Percentiles rank a stretch among this genome's conserved stretches.
Evolutionary conservation across 2,797 vertebrate genomes (phyloP).

Genomic region (Oceanodroma leucorhoa): DNA sequence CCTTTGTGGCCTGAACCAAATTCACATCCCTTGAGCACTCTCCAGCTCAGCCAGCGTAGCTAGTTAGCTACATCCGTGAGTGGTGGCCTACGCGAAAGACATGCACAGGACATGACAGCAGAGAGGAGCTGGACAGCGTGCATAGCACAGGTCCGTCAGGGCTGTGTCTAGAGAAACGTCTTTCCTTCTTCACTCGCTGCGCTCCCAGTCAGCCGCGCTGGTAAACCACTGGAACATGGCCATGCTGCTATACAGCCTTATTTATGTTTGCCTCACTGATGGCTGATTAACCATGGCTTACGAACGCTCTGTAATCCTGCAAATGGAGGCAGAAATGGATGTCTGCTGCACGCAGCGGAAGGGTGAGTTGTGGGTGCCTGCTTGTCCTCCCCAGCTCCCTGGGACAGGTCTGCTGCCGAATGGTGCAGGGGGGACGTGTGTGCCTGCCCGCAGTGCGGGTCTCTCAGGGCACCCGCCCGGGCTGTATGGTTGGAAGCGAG

Average conservation of each 20-base stretch:
- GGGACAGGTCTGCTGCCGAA: not conserved
- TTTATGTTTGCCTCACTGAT: not conserved
- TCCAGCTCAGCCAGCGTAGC: not conserved
- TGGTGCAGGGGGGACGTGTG: fast-evolving
- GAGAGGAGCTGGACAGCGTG: not conserved
- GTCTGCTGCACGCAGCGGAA: not conserved
- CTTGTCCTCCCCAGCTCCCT: not conserved
- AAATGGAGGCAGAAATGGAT: not conserved
- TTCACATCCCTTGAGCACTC: not conserved
- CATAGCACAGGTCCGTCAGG: not conserved
- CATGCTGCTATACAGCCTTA: not conserved
- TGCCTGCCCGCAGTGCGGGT: fast-evolving
- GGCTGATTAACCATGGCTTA: not conserved
- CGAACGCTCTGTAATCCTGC: not conserved
- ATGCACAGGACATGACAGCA: fast-evolving
- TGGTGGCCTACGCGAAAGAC: not conserved
- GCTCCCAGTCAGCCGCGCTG: not conserved
- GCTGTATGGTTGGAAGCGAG: not conserved
- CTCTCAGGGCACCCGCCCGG: not conserved
- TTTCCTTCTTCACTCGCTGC: not conserved
- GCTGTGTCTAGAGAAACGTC: fast-evolving
- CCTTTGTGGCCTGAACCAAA: not conserved
- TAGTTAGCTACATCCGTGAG: fast-evolving
- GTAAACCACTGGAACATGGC: not conserved
- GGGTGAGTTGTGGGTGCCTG: not conserved